Conservation (phyloP, 1,140 invertebrate species). For the Bathynomus jamesi region DNA sequence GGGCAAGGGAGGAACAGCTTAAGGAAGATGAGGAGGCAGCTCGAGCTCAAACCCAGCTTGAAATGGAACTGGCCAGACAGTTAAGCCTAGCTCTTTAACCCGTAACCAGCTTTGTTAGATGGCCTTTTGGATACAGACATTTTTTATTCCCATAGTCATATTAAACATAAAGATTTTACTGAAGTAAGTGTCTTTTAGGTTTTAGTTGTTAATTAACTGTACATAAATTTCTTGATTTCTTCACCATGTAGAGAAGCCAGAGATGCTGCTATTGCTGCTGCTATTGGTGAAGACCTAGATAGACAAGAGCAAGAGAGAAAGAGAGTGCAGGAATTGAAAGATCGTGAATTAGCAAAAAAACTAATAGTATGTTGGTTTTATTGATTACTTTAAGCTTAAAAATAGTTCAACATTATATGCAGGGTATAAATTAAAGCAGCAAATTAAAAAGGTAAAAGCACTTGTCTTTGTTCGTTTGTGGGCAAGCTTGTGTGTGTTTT, state of each 20-base stretch:
- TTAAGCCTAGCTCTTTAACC: too few species aligned
- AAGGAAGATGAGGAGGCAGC: constrained; percentile 60
- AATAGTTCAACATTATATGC: neutral
- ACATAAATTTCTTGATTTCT: neutral
- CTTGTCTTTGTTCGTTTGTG: too few species aligned
- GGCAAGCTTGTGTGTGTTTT: too few species aligned
- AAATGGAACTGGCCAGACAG: constrained; percentile 55
- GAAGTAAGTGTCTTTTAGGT: neutral
- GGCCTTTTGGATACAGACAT: too few species aligned
- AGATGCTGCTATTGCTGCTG: constrained; percentile 8
- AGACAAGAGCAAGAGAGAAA: constrained; percentile 3
- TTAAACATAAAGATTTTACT: too few species aligned
- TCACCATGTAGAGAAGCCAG: constrained; percentile 3
- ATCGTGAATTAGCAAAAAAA: constrained; percentile 10
- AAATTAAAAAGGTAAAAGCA: too few species aligned
- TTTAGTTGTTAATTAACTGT: neutral
- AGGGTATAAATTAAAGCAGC: too few species aligned
- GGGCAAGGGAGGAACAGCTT: constrained; percentile 70
- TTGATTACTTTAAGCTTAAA: neutral
- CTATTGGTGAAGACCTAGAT: constrained; percentile 5
- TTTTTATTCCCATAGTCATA: too few species aligned
- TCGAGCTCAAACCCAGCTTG: constrained; percentile 53
- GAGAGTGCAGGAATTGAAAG: constrained; percentile 1
- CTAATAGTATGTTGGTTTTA: neutral
- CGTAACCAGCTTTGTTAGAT: too few species aligned